Percentiles rank a stretch among this genome's conserved stretches.
phyloP scores from a whole-genome alignment of 2,113 vertebrate species.

The Leuciscus idus region DNA sequence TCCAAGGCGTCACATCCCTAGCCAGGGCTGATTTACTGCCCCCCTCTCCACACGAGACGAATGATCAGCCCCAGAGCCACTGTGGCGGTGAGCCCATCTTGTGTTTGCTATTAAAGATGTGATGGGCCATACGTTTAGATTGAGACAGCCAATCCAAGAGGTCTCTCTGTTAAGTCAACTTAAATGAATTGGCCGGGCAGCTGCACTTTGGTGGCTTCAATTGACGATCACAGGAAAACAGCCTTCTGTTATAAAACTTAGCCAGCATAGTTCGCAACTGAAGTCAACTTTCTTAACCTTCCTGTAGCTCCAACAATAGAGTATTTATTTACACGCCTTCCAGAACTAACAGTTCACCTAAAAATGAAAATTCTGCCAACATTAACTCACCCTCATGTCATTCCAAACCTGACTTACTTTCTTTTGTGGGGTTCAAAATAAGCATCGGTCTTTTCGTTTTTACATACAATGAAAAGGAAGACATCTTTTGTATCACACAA shows the following conservation, averaged over 20 bases:
- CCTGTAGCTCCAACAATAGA: no score
- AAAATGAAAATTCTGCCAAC: neutral
- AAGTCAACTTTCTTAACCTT: neutral
- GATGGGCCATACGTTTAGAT: constrained; percentile 48
- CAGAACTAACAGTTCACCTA: neutral
- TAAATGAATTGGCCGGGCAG: constrained; percentile 35
- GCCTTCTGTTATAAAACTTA: neutral
- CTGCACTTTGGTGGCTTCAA: neutral
- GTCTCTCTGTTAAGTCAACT: constrained; percentile 23
- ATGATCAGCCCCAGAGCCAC: constrained; percentile 43
- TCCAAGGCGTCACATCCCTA: constrained; percentile 50
- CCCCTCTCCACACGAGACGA: constrained; percentile 46
- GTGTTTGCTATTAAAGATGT: constrained; percentile 53
- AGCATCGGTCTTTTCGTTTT: neutral
- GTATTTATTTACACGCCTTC: neutral
- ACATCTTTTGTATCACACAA: neutral
- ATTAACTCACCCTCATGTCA: neutral
- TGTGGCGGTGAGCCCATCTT: constrained; percentile 48
- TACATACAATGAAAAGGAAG: no score
- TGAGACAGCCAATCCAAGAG: constrained; percentile 41
- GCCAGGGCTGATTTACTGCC: constrained; percentile 53
- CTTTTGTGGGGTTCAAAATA: neutral
- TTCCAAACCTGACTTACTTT: neutral
- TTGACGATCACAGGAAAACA: constrained; percentile 3
- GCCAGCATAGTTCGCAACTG: neutral